Conservation (phyloP, 2,888 invertebrate genomes). For the Steinernema hermaphroditum region DNA sequence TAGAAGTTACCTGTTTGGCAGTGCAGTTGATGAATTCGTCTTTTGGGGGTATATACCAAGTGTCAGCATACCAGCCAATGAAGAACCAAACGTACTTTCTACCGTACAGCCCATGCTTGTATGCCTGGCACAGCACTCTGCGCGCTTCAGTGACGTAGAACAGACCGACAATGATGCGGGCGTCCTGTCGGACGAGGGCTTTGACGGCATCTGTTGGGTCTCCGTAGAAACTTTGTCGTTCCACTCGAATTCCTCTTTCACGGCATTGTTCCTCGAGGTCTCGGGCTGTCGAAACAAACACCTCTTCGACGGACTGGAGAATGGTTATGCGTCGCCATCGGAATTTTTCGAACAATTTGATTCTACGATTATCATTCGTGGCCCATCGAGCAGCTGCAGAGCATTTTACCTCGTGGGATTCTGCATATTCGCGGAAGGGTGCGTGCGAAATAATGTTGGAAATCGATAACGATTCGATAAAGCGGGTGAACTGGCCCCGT, state of each 20-base stretch:
- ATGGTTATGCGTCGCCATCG: conserved; percentile 97
- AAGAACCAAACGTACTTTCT: conserved; percentile 98
- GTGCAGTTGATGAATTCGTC: conserved; percentile 87
- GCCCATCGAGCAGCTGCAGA: conserved; percentile 1
- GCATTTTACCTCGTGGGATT: conserved; percentile 59
- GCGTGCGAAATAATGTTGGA: conserved; percentile 95
- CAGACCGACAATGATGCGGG: conserved; percentile 93
- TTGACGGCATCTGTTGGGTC: conserved; percentile 91
- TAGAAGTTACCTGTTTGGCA: conserved; percentile 71
- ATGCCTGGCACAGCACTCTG: conserved; percentile 88
- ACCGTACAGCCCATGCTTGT: conserved; percentile 88
- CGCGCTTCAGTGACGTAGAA: conserved; percentile 97
- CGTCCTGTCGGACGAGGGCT: conserved; percentile 88
- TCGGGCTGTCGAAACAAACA: conserved; percentile 81
- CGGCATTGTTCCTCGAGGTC: conserved; percentile 88
- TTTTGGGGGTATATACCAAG: conserved; percentile 87
- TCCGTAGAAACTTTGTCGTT: conserved; percentile 91
- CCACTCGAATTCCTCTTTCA: conserved; percentile 88
- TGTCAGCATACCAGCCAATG: conserved; percentile 99
- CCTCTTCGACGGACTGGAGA: conserved; percentile 93
- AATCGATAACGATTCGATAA: conserved; percentile 93
- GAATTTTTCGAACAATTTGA: conserved; percentile 93
- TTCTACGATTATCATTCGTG: conserved; percentile 69
- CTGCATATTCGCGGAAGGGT: conserved; percentile 97
- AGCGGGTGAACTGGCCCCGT: conserved; percentile 97